Evolutionary conservation across 1,140 invertebrate genomes (phyloP), one percentile per base, ranked within the genome.

Genomic region (Muscidifurax raptorellus): DNA sequence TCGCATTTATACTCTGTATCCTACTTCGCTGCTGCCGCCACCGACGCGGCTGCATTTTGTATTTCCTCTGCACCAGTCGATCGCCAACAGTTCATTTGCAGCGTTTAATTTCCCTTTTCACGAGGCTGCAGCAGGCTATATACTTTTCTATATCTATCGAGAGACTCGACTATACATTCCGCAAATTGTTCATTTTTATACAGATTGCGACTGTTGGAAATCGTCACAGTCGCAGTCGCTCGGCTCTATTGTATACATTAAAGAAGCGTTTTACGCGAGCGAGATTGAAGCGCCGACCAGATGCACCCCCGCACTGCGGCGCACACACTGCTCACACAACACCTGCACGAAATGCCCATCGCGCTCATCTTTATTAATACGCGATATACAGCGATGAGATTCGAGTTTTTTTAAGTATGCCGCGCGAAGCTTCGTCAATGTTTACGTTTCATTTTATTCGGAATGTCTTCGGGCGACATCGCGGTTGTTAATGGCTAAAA

Each of bases 391-490:
- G 36, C n/a, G 71, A 36, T n/a, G n/a, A n/a, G n/a, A n/a, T 7
- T 30, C 4, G 72, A n/a, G 10, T 18, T 25, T 82, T n/a, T 75
- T 59, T 64, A 66, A 40, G 67, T 71, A 59, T 15, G 22, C 69
- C 4, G 1, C 32, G 28, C 67, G 7, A 36, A 32, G 27, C 72
- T 75, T 52, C 0, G 59, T 10, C 82, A 83, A 83, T 83, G 77
- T 83, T 83, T 83, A 77, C 82, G 4, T 77, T 83, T 69, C 82
- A 83, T 83, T 75, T 77, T 67, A 36, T n/a, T 1, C 36, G 7
- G 52, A 69, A 71, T 72, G 75, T 40, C 66, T 76, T 64, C 15
- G 69, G 44, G 27, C 27, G 6, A 18, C 75, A 30, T 2, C 77
- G 77, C 30, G 64, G 6, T 22, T 22, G 52, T 1, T 40, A 10